Evolutionary conservation across 1,140 invertebrate genomes (phyloP).

Genomic region (Ditylenchus dipsaci): DNA sequence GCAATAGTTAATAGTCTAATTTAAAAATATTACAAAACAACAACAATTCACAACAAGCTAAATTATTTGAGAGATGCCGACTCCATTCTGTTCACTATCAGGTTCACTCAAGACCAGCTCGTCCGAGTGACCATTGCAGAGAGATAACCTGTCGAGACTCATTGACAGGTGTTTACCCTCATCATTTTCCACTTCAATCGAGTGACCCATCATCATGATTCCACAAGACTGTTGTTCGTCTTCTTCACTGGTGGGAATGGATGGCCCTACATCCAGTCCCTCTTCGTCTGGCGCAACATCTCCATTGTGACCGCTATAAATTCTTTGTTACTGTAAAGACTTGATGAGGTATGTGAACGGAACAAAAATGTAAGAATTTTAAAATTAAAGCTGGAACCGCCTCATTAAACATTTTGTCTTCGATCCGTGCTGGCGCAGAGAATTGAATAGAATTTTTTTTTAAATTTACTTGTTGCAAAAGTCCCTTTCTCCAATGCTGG

Average conservation of each 20-base stretch:
- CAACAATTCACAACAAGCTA: too few species aligned
- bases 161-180: not conserved
- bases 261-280: constrained; percentile 1
- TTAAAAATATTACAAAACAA: too few species aligned
- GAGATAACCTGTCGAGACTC: constrained; percentile 3
- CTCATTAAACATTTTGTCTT: not conserved
- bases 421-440: too few species aligned
- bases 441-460: not conserved
- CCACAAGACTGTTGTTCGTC: constrained; percentile 23
- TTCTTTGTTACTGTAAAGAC: not conserved
- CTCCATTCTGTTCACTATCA: not conserved
- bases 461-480: not conserved
- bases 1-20: too few species aligned
- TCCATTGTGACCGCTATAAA: not conserved
- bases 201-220: constrained; percentile 27
- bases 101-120: constrained; percentile 8
- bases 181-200: constrained; percentile 21
- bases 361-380: not conserved
- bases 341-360: constrained; percentile 1
- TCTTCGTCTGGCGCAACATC: constrained; percentile 7
- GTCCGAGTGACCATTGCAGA: not conserved
- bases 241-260: constrained; percentile 22
- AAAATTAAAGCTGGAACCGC: not conserved
- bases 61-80: not conserved
- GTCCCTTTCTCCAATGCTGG: constrained; percentile 11